These are phyloP conservation scores for Peromyscus aztecus DNA, from an alignment of 2,797 vertebrate genomes.

Conservation along the genomic window DNA sequence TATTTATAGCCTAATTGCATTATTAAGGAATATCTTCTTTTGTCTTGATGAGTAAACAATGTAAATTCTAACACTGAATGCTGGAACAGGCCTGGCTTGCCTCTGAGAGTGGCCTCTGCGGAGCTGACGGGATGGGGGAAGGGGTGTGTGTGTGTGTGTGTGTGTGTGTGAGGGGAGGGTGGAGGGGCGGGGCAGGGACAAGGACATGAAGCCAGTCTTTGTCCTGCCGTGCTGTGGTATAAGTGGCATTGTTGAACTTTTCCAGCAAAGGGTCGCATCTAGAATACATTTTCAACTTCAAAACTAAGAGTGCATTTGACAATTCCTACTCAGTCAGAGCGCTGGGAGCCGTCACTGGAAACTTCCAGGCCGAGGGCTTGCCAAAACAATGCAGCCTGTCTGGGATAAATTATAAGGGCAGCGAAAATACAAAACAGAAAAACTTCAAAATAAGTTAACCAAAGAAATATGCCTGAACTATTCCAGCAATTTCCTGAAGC, in stretches of 20 bases:
- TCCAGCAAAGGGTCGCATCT: conserved; percentile 47
- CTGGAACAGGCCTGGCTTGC: not conserved
- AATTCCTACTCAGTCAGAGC: conserved; percentile 54
- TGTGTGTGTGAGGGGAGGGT: not conserved
- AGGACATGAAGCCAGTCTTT: conserved; percentile 46
- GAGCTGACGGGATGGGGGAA: not conserved
- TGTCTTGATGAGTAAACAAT: not conserved
- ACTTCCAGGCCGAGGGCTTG: conserved; percentile 79
- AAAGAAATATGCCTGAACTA: conserved; percentile 85
- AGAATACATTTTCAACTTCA: conserved; percentile 64
- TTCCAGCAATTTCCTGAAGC: conserved; percentile 84
- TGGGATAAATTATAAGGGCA: conserved; percentile 82
- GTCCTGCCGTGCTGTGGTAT: not conserved
- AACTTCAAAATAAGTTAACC: conserved; percentile 85
- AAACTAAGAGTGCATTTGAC: conserved; percentile 55
- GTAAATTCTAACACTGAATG: not conserved
- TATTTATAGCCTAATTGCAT: not conserved
- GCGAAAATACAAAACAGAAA: conserved; percentile 77
- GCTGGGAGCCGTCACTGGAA: conserved; percentile 73
- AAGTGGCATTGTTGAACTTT: conserved; percentile 44
- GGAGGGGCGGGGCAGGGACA: not conserved
- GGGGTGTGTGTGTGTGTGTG: too few species aligned
- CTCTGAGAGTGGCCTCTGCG: not conserved
- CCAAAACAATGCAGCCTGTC: conserved; percentile 82
- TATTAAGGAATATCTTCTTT: conserved; percentile 29